A percentile compares a stretch with the other conserved stretches of the same genome.
Evolutionary conservation across 2,888 invertebrate genomes (phyloP).

Genomic region (Troides oblongomaculatus): DNA sequence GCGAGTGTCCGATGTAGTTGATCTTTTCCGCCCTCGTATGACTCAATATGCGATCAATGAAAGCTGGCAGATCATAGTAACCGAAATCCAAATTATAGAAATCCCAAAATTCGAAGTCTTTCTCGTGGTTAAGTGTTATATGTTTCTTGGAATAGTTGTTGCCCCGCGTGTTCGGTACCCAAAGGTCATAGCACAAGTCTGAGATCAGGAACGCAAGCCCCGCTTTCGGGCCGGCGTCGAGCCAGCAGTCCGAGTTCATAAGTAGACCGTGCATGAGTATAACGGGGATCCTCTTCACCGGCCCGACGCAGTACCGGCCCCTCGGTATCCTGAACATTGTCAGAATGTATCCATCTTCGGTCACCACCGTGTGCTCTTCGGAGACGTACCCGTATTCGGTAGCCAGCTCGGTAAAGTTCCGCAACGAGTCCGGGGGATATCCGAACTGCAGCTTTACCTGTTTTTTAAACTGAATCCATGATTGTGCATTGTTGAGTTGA

Average conservation of each 20-base stretch:
- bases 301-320: constrained; percentile 43
- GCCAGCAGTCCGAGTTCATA: constrained; percentile 55
- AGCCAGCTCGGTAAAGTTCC: constrained; percentile 36
- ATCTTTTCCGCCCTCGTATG: constrained; percentile 47
- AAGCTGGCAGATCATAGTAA: constrained; percentile 86
- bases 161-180: constrained; percentile 55
- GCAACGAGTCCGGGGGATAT: constrained; percentile 37
- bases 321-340: constrained; percentile 37
- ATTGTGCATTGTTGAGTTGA: neutral
- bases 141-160: constrained; percentile 78
- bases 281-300: constrained; percentile 30
- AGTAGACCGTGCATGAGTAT: constrained; percentile 56
- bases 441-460: constrained; percentile 39
- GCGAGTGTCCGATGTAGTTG: constrained; percentile 79
- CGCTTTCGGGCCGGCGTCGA: constrained; percentile 55
- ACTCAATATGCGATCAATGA: constrained; percentile 54
- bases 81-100: constrained; percentile 86
- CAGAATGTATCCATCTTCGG: constrained; percentile 41
- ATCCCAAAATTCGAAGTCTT: constrained; percentile 69
- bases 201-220: constrained; percentile 45
- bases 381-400: constrained; percentile 29
- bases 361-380: constrained; percentile 32
- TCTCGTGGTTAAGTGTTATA: constrained; percentile 49
- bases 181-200: constrained; percentile 46
- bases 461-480: neutral